Base-by-base conservation (phyloP, 2,888 invertebrate genomes). In the Orchesella flavescens region DNA sequence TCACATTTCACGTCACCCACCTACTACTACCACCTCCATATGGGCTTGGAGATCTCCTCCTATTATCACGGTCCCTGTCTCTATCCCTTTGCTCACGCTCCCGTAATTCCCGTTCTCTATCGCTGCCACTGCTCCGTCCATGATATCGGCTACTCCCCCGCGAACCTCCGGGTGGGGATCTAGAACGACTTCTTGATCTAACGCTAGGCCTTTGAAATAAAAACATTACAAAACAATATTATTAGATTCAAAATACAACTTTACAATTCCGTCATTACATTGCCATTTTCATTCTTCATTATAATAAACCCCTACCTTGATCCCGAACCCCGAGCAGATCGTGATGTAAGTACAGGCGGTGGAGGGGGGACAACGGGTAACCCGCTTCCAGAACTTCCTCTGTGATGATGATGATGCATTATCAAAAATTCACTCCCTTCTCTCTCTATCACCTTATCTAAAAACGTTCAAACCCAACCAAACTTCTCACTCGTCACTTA, bases 281-380 rank as follows among this genome's bases (percentile, higher is more conserved):
- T 13, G 17, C 44, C 49, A 3, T 49, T 49, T 12, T 12, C 49
- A 2, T 49, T 10, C n/a, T 49, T 49, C 12, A 49, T 49, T 10
- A 49, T n/a, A 49, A 10, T 49, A 15, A 49, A 3, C 12, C 49
- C 5, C 74, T 81, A 3, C 1, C 49, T 23, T 21, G 69, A n/a
- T 1, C 43, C 23, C 1, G 57, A 10, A 23, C 17, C 69, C 17
- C 74, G 43, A n/a, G 55, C 15, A 0, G 79, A 23, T n/a, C 44
- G 1, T 5, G 9, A 7, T 1, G 65, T 65, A 1, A 65, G 15
- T 1, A 73, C 65, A 24, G 73, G 65, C 4, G 83, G 83, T 9
- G 85, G 85, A 4, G 85, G 84, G 17, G 85, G 84, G 13, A 83
- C 76, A 12, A 17, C 71, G 0, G 85, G 84, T 1, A 73, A 24